Percentiles rank a stretch among this genome's conserved stretches.
Evolutionary conservation across 2,888 invertebrate species (phyloP).

Genomic region (Stenolophus ochropezus): DNA sequence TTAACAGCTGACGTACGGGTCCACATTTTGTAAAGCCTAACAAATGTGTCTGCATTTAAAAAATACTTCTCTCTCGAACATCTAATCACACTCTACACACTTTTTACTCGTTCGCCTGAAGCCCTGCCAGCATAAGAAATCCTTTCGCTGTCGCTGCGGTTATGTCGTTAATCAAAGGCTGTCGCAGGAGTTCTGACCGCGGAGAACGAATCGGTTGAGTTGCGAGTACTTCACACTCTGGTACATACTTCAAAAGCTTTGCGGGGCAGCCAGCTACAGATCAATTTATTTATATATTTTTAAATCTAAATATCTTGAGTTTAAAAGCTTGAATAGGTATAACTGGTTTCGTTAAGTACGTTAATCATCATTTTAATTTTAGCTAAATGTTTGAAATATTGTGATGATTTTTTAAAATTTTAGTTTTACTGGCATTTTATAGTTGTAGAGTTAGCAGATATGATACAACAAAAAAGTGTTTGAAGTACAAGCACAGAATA

Average conservation of each 20-base stretch:
- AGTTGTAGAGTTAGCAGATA: too few relatives aligned
- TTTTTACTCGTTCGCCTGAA: background rate
- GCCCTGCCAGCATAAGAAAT: background rate
- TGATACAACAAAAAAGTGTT: too few relatives aligned
- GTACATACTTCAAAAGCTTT: background rate
- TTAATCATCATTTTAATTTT: too few relatives aligned
- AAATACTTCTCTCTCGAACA: background rate
- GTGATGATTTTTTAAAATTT: too few relatives aligned
- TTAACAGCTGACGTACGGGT: too few relatives aligned
- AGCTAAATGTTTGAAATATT: too few relatives aligned
- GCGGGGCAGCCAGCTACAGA: background rate
- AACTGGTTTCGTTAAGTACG: too few relatives aligned
- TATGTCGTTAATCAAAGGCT: background rate
- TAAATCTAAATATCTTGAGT: background rate
- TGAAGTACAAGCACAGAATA: too few relatives aligned
- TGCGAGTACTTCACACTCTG: background rate
- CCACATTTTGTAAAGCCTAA: too few relatives aligned
- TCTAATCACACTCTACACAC: background rate
- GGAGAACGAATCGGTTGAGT: background rate
- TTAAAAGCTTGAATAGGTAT: too few relatives aligned
- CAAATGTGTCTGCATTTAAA: background rate
- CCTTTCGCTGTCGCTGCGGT: background rate
- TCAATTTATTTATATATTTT: background rate
- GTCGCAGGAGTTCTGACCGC: background rate
- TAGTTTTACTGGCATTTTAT: too few relatives aligned